phyloP scores from a whole-genome alignment of 2,888 invertebrate species.

The Spilarctia lutea region DNA sequence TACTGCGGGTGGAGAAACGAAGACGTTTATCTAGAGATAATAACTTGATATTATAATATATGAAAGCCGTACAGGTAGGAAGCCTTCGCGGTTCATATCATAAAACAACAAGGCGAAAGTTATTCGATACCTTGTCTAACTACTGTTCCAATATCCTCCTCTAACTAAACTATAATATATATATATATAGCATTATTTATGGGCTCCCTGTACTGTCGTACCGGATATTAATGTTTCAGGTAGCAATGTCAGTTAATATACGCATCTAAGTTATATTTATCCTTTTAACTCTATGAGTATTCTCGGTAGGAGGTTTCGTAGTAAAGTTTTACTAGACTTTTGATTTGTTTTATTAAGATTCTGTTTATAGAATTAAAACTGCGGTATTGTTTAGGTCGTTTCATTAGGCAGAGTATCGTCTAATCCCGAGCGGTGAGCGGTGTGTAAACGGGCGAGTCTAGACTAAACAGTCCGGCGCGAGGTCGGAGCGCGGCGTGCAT shows the following conservation, averaged over 20 bases:
- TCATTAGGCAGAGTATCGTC: neutral
- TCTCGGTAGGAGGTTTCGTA: neutral
- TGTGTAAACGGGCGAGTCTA: slow-evolving; percentile 5
- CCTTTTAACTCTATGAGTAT: neutral
- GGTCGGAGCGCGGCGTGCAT: neutral
- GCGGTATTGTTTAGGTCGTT: neutral
- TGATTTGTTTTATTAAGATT: neutral
- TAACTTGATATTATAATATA: neutral
- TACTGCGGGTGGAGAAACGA: neutral
- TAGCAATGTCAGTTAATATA: slow-evolving; percentile 16
- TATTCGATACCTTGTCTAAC: slow-evolving; percentile 3
- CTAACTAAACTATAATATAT: neutral
- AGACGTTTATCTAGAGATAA: neutral
- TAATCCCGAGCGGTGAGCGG: neutral
- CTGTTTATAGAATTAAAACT: neutral
- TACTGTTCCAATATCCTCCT: slow-evolving; percentile 3
- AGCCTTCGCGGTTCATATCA: neutral
- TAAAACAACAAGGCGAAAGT: slow-evolving; percentile 3
- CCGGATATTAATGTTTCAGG: slow-evolving; percentile 30
- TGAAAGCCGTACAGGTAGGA: neutral
- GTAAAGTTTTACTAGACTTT: neutral
- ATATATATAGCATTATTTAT: neutral
- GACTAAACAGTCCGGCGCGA: slow-evolving; percentile 1
- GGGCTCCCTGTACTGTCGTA: neutral
- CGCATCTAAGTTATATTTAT: neutral